Conservation (phyloP, 2,797 vertebrate genomes). For the Cetoscarus ocellatus region DNA sequence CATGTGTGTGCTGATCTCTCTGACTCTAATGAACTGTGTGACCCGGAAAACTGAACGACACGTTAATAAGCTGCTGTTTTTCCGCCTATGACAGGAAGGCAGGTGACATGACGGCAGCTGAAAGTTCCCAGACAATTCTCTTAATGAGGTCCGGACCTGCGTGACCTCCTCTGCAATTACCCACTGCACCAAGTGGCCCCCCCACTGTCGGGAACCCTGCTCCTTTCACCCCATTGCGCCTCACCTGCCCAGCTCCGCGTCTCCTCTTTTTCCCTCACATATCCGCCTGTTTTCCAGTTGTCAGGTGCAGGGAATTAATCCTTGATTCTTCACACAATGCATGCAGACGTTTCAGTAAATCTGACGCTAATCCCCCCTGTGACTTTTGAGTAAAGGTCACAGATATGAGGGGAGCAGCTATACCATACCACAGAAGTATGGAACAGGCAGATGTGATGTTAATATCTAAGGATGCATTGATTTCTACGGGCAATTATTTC, state of each 20-base stretch:
- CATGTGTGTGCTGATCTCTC: slow-evolving; percentile 14
- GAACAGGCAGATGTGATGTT: too few relatives aligned
- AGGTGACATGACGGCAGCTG: slow-evolving; percentile 53
- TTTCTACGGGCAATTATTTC: too few relatives aligned
- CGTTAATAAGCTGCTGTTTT: slow-evolving; percentile 44
- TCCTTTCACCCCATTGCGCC: slow-evolving; percentile 10
- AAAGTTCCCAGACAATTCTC: slow-evolving; percentile 63
- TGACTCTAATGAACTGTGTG: slow-evolving; percentile 33
- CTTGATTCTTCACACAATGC: slow-evolving; percentile 6
- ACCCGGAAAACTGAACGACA: slow-evolving; percentile 43
- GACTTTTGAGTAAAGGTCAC: slow-evolving; percentile 8
- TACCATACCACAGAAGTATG: neutral
- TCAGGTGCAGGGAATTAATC: slow-evolving; percentile 32
- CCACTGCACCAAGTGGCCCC: slow-evolving; percentile 36
- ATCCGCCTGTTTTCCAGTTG: slow-evolving; percentile 21
- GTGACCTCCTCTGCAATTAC: slow-evolving; percentile 57
- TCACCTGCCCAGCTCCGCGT: slow-evolving; percentile 36
- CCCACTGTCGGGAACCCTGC: slow-evolving; percentile 9
- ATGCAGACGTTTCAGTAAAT: neutral
- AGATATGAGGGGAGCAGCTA: neutral
- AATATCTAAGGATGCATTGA: too few relatives aligned
- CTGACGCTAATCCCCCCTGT: neutral
- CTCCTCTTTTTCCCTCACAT: slow-evolving; percentile 17
- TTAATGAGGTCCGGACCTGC: slow-evolving; percentile 69
- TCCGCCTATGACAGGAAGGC: slow-evolving; percentile 48